Evolutionary conservation across 2,888 invertebrate species (phyloP).

Genomic region (Odiellus spinosus): DNA sequence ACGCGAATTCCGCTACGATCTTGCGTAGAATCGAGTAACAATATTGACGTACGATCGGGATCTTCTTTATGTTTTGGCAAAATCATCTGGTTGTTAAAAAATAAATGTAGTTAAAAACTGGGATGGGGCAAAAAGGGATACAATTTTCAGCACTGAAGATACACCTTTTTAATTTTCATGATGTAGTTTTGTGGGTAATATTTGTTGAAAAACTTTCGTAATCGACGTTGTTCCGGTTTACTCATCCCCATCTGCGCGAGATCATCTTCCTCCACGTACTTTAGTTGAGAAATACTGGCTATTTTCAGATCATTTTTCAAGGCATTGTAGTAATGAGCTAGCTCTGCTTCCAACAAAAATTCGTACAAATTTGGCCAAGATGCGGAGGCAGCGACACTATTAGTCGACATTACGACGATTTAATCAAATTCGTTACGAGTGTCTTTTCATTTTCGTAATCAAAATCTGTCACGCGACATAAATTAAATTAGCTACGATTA

Average conservation of each 20-base stretch:
- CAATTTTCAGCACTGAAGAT: no score
- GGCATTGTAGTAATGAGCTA: constrained; percentile 70
- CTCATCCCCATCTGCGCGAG: constrained; percentile 79
- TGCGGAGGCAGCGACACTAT: constrained; percentile 5
- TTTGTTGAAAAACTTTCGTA: constrained; percentile 83
- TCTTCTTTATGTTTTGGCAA: constrained; percentile 15
- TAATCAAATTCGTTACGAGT: no score
- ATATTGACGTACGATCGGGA: constrained; percentile 11
- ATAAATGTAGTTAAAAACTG: no score
- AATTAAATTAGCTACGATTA: no score
- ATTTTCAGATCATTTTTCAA: constrained; percentile 67
- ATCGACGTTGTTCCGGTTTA: constrained; percentile 81
- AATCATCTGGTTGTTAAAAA: constrained; percentile 10
- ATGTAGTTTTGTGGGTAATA: constrained; percentile 86
- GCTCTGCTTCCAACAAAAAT: constrained; percentile 83
- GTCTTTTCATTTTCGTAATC: no score
- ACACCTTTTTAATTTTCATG: constrained; percentile 68
- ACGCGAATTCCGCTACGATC: constrained; percentile 11
- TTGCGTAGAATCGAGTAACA: constrained; percentile 7
- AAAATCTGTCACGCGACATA: no score
- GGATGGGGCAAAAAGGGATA: no score
- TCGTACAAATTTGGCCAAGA: constrained; percentile 58
- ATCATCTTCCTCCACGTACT: constrained; percentile 88
- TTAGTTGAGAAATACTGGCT: constrained; percentile 49
- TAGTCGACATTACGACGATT: no score